Evolutionary conservation across 2,113 vertebrate species (phyloP).

Genomic region (Phodopus roborovskii): DNA sequence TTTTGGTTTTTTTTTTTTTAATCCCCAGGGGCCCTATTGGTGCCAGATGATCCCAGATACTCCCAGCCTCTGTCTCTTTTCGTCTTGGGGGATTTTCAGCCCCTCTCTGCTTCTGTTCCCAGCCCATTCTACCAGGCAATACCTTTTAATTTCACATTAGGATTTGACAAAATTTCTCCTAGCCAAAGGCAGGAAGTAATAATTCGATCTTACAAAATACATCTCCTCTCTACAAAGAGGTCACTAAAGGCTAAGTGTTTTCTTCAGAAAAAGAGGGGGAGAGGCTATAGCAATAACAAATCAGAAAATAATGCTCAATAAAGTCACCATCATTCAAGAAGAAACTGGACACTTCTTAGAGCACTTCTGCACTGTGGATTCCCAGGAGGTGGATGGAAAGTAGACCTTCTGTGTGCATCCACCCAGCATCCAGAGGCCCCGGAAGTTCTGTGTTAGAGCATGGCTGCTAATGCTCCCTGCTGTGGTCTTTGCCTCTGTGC

Average conservation of each 20-base stretch:
- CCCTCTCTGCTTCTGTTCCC: background rate
- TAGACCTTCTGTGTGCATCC: background rate
- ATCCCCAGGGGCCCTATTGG: background rate
- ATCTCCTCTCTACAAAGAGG: background rate
- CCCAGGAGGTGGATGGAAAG: background rate
- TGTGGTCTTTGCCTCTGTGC: background rate
- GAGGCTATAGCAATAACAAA: background rate
- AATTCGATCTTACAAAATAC: background rate
- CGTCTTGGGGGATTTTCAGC: background rate
- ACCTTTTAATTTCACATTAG: background rate
- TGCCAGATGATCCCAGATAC: background rate
- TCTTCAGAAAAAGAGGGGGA: background rate
- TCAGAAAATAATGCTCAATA: background rate
- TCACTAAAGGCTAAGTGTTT: background rate
- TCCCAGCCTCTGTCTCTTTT: background rate
- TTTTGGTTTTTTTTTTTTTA: too few species aligned
- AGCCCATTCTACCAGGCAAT: background rate
- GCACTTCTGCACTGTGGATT: background rate
- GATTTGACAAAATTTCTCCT: background rate
- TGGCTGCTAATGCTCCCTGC: background rate
- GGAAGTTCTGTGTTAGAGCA: background rate
- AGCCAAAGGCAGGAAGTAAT: background rate
- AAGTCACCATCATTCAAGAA: background rate
- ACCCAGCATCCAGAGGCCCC: background rate
- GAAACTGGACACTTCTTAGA: background rate